Evolutionary conservation across 2,113 vertebrate genomes (phyloP), one percentile per base, ranked within the genome.

Genomic region (Corythoichthys haematopterus): DNA sequence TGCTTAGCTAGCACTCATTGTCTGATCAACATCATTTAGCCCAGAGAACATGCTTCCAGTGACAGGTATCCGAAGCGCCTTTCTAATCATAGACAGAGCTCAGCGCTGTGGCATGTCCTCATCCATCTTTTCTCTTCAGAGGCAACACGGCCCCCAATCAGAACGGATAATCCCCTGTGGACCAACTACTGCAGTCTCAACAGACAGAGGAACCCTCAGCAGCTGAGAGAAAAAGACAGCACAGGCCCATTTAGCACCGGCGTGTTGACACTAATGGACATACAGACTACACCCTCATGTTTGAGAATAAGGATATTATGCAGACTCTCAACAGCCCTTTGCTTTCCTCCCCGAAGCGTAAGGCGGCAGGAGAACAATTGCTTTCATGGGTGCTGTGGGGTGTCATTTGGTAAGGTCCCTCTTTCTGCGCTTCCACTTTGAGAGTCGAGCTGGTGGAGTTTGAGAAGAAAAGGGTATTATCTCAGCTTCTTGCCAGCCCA

Each of bases 401-500:
- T 83, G 77, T 84, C 84, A 76, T 87, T 85, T 71, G 75, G 73
- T 74, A 79, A 80, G 75, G 82, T 84, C 78, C 79, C 65, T 69
- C 77, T 67, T 78, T 85, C 79, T 79, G 80, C 80, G 77, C 71
- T 50, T 85, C 71, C 70, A 79, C 76, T 82, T 77, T 78, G 80
- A 70, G 80, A 85, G 84, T 76, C 56, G 66, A 80, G 80, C 84
- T 64, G 82, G 70, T 84, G 76, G 80, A 86, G 85, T 89, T 88
- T 85, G 83, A 88, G 81, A 86, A 80, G 87, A 84, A 84, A 84
- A 82, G 83, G 86, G 89, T 88, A 89, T 91, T 90, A 90, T 90
- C 84, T 89, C 80, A 83, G 83, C 82, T 80, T 88, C 89, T 87
- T 90, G 87, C 89, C 90, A 90, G 89, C 88, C 88, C 85, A 87